Percentiles rank a stretch among this genome's conserved stretches.
Evolutionary conservation across 1,140 invertebrate genomes (phyloP).

Genomic region (Venustaconcha ellipsiformis): DNA sequence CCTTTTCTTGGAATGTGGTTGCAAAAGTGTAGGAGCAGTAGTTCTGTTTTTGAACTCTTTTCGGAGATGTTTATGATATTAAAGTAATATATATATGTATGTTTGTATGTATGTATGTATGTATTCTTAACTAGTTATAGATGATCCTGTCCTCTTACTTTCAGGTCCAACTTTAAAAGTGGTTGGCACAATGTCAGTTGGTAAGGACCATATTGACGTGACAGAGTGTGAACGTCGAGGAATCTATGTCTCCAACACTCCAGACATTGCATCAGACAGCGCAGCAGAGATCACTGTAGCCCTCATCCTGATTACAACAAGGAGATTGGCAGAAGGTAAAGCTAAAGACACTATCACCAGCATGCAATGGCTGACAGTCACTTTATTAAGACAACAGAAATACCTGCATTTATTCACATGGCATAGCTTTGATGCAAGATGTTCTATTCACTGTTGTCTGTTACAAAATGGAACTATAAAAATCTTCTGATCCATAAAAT

Average conservation of each 20-base stretch:
- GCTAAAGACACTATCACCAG: neutral
- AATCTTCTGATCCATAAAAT: too few relatives aligned
- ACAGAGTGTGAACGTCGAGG: constrained; percentile 67
- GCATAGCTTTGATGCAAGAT: neutral
- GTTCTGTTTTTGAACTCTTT: too few relatives aligned
- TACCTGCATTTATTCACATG: neutral
- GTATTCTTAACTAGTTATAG: too few relatives aligned
- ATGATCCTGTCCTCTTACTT: neutral
- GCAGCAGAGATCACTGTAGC: constrained; percentile 90
- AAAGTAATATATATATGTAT: too few relatives aligned
- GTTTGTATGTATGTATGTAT: too few relatives aligned
- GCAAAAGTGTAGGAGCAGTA: too few relatives aligned
- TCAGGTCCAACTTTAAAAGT: constrained; percentile 84
- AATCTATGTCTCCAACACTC: constrained; percentile 82
- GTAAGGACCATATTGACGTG: constrained; percentile 73
- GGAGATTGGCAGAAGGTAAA: constrained; percentile 24
- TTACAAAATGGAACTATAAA: neutral
- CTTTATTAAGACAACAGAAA: neutral
- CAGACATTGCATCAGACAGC: constrained; percentile 89
- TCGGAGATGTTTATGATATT: too few relatives aligned
- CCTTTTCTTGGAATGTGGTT: too few relatives aligned
- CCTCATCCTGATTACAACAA: constrained; percentile 71
- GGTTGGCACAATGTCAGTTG: constrained; percentile 90
- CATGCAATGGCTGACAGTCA: neutral
- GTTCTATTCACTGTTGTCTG: neutral